Base-by-base conservation (phyloP, 2,888 invertebrate species). In the Chloromyia formosa region DNA sequence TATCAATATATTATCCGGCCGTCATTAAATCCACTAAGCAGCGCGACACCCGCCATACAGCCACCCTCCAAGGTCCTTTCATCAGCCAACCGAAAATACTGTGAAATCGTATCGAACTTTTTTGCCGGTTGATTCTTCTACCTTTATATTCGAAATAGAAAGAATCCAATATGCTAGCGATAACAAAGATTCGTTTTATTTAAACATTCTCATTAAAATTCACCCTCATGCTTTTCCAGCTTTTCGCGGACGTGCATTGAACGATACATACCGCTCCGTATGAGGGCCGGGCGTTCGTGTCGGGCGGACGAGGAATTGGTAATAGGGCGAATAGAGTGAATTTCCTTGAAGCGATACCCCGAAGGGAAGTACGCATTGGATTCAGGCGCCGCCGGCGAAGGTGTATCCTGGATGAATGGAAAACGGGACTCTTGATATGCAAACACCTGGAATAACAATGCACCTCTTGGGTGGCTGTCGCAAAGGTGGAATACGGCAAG, bases 141-240 rank as follows among this genome's bases (percentile, higher is more conserved):
- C 42, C 68, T 73, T 68, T 73, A 35, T 35, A 35, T 60, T 23
- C 27, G 42, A 69, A 35, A 35, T 35, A 12, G 49, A 49, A 49
- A 56, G 22, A 76, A 76, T 73, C 74, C 74, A 53, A 64, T 74
- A 68, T 64, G 64, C 60, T 45, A 35, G 23, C 68, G 53, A 53
- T 54, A 66, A 54, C 62, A 66, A 75, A 72, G 76, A 76, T 76
- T 74, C 74, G 74, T 76, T 74, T 76, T 76, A 74, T 76, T 76
- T 76, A 74, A 76, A 74, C 74, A 72, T 73, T 75, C 68, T 69
- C 76, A 76, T 76, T 76, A 76, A 76, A 76, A 76, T 76, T 76
- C 74, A 74, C 74, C 76, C 76, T 76, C 74, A 74, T 74, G 73
- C 61, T 74, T 68, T 68, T 75, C 27, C 3, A 9, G 61, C 61